These are phyloP conservation scores for Mythimna impura DNA, from an alignment of 2,888 invertebrate species.

Conservation along the genomic window DNA sequence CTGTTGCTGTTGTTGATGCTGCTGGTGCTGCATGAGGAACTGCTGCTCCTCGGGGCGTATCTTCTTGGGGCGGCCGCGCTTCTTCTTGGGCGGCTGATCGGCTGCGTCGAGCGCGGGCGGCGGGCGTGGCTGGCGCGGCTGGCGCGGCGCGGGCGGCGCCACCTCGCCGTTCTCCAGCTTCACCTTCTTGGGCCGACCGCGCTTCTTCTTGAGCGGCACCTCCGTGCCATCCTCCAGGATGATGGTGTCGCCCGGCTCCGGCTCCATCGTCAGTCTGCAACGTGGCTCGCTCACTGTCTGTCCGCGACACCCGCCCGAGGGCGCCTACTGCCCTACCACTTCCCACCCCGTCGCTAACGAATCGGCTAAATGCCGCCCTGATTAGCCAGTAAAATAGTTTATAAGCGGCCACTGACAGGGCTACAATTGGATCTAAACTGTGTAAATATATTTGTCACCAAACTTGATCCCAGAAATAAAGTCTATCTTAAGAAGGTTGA, in stretches of 20 bases:
- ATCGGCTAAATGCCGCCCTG: slow-evolving; percentile 17
- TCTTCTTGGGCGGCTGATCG: slow-evolving; percentile 94
- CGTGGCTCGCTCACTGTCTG: slow-evolving; percentile 62
- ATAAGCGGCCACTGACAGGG: slow-evolving; percentile 45
- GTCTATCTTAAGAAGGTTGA: slow-evolving; percentile 30
- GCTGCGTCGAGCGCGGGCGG: slow-evolving; percentile 71
- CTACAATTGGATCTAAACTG: slow-evolving; percentile 38
- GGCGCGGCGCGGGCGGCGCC: slow-evolving; percentile 89
- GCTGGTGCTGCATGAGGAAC: slow-evolving; percentile 86
- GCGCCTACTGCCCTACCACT: slow-evolving; percentile 31
- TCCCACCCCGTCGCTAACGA: slow-evolving; percentile 18
- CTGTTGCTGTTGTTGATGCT: slow-evolving; percentile 83
- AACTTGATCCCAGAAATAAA: slow-evolving; percentile 55
- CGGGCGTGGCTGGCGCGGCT: slow-evolving; percentile 75
- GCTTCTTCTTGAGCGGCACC: slow-evolving; percentile 95
- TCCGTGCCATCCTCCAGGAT: slow-evolving; percentile 91
- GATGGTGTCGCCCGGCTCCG: slow-evolving; percentile 89
- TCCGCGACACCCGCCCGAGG: slow-evolving; percentile 18
- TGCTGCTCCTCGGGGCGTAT: slow-evolving; percentile 92
- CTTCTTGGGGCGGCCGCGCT: slow-evolving; percentile 96
- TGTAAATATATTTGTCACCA: slow-evolving; percentile 65
- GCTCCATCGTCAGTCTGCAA: slow-evolving; percentile 89
- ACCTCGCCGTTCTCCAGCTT: slow-evolving; percentile 92
- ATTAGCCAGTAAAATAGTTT: slow-evolving; percentile 25
- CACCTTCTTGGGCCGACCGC: slow-evolving; percentile 97